Conservation (phyloP, 2,113 vertebrate genomes). For the Istiophorus platypterus region DNA sequence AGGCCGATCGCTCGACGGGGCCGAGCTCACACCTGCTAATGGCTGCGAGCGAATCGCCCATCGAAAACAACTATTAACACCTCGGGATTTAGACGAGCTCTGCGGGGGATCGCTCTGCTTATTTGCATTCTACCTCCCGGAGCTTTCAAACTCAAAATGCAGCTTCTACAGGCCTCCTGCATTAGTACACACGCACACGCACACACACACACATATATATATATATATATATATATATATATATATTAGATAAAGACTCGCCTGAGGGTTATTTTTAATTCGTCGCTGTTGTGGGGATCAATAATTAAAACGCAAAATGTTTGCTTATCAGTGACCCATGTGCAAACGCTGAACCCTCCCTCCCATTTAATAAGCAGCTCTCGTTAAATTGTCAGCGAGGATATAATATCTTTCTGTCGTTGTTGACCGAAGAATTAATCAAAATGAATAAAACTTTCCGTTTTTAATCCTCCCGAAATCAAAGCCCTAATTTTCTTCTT, state of each 20-base stretch:
- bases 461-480: too few species aligned
- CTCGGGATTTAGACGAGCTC: conserved; percentile 41
- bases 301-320: not conserved
- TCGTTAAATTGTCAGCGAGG: too few species aligned
- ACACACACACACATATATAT: too few species aligned
- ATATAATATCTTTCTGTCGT: not conserved
- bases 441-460: too few species aligned
- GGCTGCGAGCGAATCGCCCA: conserved; percentile 62
- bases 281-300: not conserved
- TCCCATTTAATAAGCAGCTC: not conserved
- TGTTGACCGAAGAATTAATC: too few species aligned
- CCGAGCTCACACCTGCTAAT: conserved; percentile 80
- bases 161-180: not conserved
- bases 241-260: not conserved
- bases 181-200: too few species aligned
- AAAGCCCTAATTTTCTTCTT: not conserved
- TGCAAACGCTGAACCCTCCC: not conserved
- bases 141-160: not conserved
- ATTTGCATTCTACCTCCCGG: conserved; percentile 57
- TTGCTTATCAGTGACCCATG: too few species aligned
- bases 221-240: not conserved
- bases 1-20: conserved; percentile 36
- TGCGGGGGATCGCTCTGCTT: not conserved
- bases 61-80: conserved; percentile 74
- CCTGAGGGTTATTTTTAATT: too few species aligned